Percentiles rank a stretch among this genome's conserved stretches.
Conservation (phyloP, 1,140 invertebrate genomes). For the Macrobrachium nipponense region DNA sequence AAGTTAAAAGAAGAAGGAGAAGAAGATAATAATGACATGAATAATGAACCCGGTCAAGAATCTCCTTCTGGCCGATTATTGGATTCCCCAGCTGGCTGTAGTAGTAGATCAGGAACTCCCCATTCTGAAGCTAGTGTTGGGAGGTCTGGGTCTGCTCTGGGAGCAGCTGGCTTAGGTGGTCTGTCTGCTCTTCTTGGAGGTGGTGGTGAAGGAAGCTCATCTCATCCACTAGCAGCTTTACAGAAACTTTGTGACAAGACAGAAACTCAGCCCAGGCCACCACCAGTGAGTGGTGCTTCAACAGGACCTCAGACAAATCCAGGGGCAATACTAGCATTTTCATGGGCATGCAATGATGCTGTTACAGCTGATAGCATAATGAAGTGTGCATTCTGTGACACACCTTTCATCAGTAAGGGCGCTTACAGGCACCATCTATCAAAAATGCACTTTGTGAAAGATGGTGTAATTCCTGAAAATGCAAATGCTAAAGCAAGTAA, state of each 20-base stretch:
- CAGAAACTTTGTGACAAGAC: conserved; percentile 96
- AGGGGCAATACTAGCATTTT: conserved; percentile 88
- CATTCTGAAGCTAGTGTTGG: conserved; percentile 73
- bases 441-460: conserved; percentile 97
- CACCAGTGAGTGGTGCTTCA: conserved; percentile 65
- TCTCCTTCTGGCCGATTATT: conserved; percentile 57
- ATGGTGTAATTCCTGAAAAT: conserved; percentile 82
- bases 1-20: conserved; percentile 58
- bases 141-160: conserved; percentile 51
- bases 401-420: conserved; percentile 95
- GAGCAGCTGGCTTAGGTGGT: conserved; percentile 50
- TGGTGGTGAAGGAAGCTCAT: conserved; percentile 51
- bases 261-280: conserved; percentile 74
- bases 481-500: conserved; percentile 68
- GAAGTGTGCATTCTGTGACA: conserved; percentile 97
- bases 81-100: conserved; percentile 60
- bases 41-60: conserved; percentile 40
- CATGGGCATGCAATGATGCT: conserved; percentile 93
- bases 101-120: conserved; percentile 68
- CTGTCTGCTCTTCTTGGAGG: conserved; percentile 67
- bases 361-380: conserved; percentile 80
- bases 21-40: conserved; percentile 46
- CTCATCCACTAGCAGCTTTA: conserved; percentile 88
- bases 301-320: conserved; percentile 70
- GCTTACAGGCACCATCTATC: conserved; percentile 96